Base-by-base conservation (phyloP, 2,888 invertebrate species). In the Harpalus rubripes region DNA sequence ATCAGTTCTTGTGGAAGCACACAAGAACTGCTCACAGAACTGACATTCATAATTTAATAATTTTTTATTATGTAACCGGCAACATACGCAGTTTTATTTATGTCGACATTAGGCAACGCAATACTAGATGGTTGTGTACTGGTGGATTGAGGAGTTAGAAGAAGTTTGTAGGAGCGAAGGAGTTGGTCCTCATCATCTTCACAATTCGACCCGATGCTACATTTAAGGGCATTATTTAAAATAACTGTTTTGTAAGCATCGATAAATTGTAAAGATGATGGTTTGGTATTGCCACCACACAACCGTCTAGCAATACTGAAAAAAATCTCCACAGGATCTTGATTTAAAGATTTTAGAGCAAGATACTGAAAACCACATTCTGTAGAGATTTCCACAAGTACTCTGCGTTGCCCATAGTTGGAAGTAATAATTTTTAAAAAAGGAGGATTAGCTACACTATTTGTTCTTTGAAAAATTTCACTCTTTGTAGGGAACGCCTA, bases 281-380 rank as follows among this genome's bases (percentile, higher is more conserved):
- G 32, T 65, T n/a, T 16, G 26, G 22, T 61, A 18, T n/a, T 65
- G 65, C 22, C 65, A 16, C 65, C 22, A n/a, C n/a, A 65, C 32
- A 65, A 65, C 18, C 68, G 7, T 41, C 12, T 7, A 15, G 39
- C n/a, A 12, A 65, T n/a, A 72, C 68, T 72, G 32, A 72, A 72
- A 7, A 72, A 7, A 39, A 39, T 41, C 32, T 72, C 39, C n/a
- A 72, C 12, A 41, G 32, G 12, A 41, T 72, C 41, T 16, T 72
- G 12, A 39, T 72, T 72, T 12, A 65, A 22, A 65, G 65, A 65
- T 22, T 7, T 65, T 7, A n/a, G 5, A 72, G 41, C 8, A 39
- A 72, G 68, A 39, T 39, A 39, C 39, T 6, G 7, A 41, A 72
- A 72, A 39, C 68, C 68, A 32, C 0, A n/a, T 15, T 39, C 18